Conservation (phyloP, 2,113 vertebrate species). For the Rissa tridactyla region DNA sequence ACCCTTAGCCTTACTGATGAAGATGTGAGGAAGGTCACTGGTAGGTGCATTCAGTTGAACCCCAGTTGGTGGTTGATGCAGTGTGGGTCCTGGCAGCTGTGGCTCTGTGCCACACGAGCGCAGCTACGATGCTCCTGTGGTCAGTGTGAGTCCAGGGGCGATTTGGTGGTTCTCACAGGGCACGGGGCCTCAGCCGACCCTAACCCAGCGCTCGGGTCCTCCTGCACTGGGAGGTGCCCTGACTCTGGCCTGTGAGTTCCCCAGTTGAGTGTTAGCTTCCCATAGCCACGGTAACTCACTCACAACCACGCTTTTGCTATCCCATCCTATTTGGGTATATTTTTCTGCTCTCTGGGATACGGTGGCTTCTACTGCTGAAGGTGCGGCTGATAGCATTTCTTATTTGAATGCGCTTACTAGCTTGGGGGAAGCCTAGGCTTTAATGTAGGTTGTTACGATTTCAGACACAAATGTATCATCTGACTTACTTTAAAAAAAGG, state of each 20-base stretch:
- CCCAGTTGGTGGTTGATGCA: neutral
- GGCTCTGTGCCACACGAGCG: neutral
- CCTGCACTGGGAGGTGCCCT: neutral
- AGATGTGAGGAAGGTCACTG: neutral
- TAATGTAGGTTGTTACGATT: neutral
- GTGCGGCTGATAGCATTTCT: neutral
- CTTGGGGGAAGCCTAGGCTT: neutral
- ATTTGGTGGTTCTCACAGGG: neutral
- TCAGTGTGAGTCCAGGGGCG: neutral
- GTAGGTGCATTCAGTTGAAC: accelerated
- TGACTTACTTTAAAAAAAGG: neutral
- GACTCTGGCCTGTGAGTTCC: neutral
- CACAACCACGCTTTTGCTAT: neutral
- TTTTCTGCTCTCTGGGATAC: neutral
- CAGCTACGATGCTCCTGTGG: accelerated
- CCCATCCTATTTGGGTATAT: neutral
- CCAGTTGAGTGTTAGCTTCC: neutral
- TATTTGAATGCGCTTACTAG: neutral
- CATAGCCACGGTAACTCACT: neutral
- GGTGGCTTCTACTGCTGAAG: neutral
- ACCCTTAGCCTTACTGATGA: neutral
- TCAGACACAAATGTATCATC: neutral
- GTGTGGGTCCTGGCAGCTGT: neutral
- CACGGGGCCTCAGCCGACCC: accelerated
- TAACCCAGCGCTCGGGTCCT: accelerated